A percentile compares a stretch with the other conserved stretches of the same genome.
Evolutionary conservation across 2,888 invertebrate species (phyloP).

Genomic region (Apamea crenata): DNA sequence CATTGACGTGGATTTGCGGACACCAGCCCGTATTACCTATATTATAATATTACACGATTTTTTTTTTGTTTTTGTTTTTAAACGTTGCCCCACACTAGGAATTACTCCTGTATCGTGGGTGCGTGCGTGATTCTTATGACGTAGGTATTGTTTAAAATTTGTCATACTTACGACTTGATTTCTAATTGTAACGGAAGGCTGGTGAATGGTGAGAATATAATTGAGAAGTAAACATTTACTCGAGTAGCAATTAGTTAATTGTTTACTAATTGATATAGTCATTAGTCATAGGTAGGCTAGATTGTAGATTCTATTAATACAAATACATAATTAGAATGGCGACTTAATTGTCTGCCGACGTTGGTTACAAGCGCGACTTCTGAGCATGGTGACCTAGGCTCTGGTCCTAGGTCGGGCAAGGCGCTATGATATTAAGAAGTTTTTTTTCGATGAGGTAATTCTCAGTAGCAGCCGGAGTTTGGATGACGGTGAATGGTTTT

Average conservation of each 20-base stretch:
- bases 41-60: too few species aligned
- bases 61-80: too few species aligned
- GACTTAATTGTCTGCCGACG: background rate
- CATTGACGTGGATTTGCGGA: too few species aligned
- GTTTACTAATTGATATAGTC: conserved; percentile 46
- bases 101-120: too few species aligned
- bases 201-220: conserved; percentile 39
- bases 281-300: conserved; percentile 24
- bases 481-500: too few species aligned
- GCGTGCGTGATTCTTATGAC: too few species aligned
- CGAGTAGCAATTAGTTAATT: conserved; percentile 41
- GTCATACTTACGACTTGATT: conserved; percentile 31
- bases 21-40: too few species aligned
- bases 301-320: conserved; percentile 8
- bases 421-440: background rate
- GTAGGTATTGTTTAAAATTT: too few species aligned
- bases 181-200: conserved; percentile 12
- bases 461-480: background rate
- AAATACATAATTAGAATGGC: background rate
- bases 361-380: background rate
- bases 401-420: background rate
- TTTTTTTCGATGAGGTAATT: background rate
- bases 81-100: too few species aligned
- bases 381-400: background rate
- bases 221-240: conserved; percentile 45